Base-by-base conservation (phyloP, 2,113 vertebrate genomes). In the Sturnira hondurensis region DNA sequence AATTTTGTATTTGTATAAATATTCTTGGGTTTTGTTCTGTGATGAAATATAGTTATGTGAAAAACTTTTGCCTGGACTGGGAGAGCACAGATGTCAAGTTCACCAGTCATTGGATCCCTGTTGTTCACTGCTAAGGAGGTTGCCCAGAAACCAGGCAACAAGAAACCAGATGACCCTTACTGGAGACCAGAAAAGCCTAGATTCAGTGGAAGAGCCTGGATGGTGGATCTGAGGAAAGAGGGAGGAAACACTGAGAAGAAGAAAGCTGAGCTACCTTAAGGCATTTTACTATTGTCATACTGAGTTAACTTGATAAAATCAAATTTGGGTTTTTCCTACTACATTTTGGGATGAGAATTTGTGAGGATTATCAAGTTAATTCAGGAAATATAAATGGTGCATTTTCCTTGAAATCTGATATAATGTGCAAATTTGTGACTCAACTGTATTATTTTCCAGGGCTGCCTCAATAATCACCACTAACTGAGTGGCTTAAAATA, bases 351-450 rank as follows among this genome's bases (percentile, higher is more conserved):
- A 28, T 45, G 9, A 76, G 50, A 20, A 41, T 77, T 36, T 77
- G n/a, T 88, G 67, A 94, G 14, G 67, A 54, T 61, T 61, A 70
- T 77, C 26, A 52, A 28, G 33, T n/a, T 80, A 95, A 85, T 71
- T 76, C 11, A 22, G 73, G 50, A 91, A 81, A 54, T 78, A 31
- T 8, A 78, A 85, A 45, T 11, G n/a, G 20, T 93, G 5, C 26
- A 2, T 91, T 93, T 54, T 93, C 56, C 83, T 97, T 82, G 36
- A 82, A 82, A 80, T 73, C 83, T 58, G 45, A 58, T 71, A 19
- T 63, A 56, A 67, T 1, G 19, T 86, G 28, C 47, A 67, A 20
- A 56, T 24, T 24, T 45, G 13, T 65, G 33, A 80, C 20, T 41
- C 63, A 82, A 15, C 52, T 36, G 2, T 24, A 20, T 61, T 89